These are phyloP conservation scores for Mystacides longicornis DNA, from an alignment of 2,888 invertebrate species.

Conservation along the genomic window DNA sequence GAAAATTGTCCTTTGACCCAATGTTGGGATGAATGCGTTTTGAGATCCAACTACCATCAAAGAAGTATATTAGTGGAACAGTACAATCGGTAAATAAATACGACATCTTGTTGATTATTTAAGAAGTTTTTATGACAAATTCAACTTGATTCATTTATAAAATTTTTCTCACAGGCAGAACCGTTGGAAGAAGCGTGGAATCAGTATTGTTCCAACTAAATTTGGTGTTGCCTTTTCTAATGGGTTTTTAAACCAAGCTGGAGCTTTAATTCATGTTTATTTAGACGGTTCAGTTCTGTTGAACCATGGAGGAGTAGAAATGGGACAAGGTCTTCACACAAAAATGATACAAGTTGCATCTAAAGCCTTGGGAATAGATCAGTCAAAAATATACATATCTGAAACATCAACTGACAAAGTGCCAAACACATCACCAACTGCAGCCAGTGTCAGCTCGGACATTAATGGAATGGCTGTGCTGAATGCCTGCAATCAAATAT, in stretches of 20 bases:
- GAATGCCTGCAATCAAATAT: constrained; percentile 70
- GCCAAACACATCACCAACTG: constrained; percentile 84
- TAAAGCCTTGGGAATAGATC: constrained; percentile 59
- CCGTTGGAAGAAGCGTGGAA: constrained; percentile 80
- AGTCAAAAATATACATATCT: constrained; percentile 67
- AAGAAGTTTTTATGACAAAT: background rate
- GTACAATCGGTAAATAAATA: constrained; percentile 59
- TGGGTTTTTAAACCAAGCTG: constrained; percentile 73
- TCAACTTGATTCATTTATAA: background rate
- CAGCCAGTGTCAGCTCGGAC: constrained; percentile 83
- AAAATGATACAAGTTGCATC: constrained; percentile 93
- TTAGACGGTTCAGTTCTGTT: constrained; percentile 81
- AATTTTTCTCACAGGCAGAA: constrained; percentile 51
- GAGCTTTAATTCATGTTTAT: constrained; percentile 83
- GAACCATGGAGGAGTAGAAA: constrained; percentile 88
- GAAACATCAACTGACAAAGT: constrained; percentile 87
- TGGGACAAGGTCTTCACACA: constrained; percentile 94
- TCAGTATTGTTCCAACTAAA: constrained; percentile 74
- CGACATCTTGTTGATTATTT: too few relatives aligned
- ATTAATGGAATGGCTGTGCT: constrained; percentile 86
- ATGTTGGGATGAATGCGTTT: constrained; percentile 75
- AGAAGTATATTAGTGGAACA: constrained; percentile 51
- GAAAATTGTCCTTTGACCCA: constrained; percentile 61
- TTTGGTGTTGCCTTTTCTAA: constrained; percentile 79
- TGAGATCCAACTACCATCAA: constrained; percentile 55